These are phyloP conservation scores for Leucozona laternaria DNA, from an alignment of 2,888 invertebrate species.

Conservation along the genomic window DNA sequence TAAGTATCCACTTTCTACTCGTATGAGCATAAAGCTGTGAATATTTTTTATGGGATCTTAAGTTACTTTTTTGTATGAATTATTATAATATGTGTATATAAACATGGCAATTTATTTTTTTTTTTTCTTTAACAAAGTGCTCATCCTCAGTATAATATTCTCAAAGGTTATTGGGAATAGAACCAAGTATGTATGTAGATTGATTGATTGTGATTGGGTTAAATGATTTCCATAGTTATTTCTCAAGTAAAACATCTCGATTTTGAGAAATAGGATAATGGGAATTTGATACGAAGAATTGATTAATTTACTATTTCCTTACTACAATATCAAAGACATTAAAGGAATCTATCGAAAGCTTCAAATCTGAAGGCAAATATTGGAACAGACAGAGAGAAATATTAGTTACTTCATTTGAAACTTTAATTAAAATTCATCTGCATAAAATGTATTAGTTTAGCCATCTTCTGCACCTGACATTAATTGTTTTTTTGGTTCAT, in stretches of 20 bases:
- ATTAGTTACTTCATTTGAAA: not conserved
- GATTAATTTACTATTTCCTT: too few relatives aligned
- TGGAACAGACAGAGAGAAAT: too few relatives aligned
- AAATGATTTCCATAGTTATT: not conserved
- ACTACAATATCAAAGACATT: not conserved
- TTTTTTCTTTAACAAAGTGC: not conserved
- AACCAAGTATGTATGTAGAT: not conserved
- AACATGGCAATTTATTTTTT: not conserved
- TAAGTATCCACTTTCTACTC: not conserved
- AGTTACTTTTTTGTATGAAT: not conserved
- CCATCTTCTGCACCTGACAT: not conserved
- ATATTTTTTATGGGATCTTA: constrained; percentile 5
- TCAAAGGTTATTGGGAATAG: not conserved
- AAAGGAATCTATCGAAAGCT: not conserved
- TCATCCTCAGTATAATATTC: not conserved
- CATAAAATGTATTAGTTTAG: not conserved
- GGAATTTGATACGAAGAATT: too few relatives aligned
- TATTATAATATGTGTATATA: not conserved
- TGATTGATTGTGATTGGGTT: too few relatives aligned
- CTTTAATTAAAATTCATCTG: not conserved
- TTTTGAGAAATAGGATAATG: too few relatives aligned
- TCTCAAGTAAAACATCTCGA: too few relatives aligned
- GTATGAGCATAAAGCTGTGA: constrained; percentile 2
- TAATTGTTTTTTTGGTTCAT: not conserved
- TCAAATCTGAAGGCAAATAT: not conserved